Evolutionary conservation across 2,888 invertebrate species (phyloP), one percentile per base, ranked within the genome.

Genomic region (Polietes domitor): DNA sequence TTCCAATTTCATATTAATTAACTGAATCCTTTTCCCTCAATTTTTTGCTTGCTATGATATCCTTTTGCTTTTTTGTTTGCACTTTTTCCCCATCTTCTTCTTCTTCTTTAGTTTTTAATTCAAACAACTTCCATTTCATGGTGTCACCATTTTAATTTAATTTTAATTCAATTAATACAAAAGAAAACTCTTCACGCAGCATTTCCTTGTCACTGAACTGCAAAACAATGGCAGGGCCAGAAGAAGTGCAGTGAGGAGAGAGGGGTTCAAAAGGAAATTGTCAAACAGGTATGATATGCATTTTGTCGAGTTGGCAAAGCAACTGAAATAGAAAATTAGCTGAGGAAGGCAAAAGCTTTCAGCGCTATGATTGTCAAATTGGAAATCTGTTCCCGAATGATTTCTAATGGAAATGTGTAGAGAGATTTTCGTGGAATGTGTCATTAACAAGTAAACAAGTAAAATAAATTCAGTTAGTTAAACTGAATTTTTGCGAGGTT

Each of bases 31-130:
- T 32, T 61, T 61, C 7, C 50, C 1, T 24, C 15, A 26, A 28
- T 21, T 37, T 15, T n/a, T 37, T 17, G 4, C 24, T 53, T 73
- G 0, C 50, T 63, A n/a, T 32, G 19, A 28, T 50, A 7, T n/a
- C 26, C 4, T 37, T 71, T 71, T 21, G 26, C 47, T 53, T 65
- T n/a, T n/a, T n/a, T n/a, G n/a, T n/a, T n/a, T n/a, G n/a, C n/a
- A 15, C 43, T 24, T 75, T 32, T 37, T 37, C 12, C 10, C 61
- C 15, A 24, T 76, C 17, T 68, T 76, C 28, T 72, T 72, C 71
- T 50, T 76, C 74, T 70, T 78, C 10, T 70, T 63, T 75, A 79
- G 75, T 75, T 68, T 82, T 77, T 1, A 28, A 55, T 19, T 61
- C 61, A 61, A 19, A 61, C 61, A 15, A 61, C 17, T 61, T 61